phyloP scores from a whole-genome alignment of 2,888 invertebrate genomes.

The Scrobipalpa costella region DNA sequence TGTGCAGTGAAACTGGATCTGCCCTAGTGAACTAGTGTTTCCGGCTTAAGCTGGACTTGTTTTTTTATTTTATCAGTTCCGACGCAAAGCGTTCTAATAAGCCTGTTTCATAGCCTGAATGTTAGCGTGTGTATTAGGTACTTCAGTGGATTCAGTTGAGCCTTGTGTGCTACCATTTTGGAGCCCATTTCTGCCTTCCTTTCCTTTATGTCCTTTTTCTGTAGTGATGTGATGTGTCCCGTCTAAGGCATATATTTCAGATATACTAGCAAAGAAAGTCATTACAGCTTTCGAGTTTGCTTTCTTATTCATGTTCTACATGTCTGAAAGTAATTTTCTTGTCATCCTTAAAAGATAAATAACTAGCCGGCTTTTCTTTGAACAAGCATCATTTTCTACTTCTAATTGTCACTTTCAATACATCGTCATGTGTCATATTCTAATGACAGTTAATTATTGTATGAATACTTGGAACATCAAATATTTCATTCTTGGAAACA shows the following conservation, averaged over 20 bases:
- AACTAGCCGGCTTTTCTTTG: too few relatives aligned
- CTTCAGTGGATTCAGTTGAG: not conserved
- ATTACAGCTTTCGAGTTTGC: not conserved
- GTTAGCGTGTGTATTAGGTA: conserved; percentile 2
- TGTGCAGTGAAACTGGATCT: conserved; percentile 18
- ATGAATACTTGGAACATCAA: too few relatives aligned
- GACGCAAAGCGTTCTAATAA: conserved; percentile 4
- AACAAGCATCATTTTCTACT: too few relatives aligned
- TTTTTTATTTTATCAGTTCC: not conserved
- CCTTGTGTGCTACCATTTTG: not conserved
- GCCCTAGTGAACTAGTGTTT: conserved; percentile 17
- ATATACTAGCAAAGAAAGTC: not conserved
- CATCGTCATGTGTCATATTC: too few relatives aligned
- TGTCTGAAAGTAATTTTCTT: not conserved
- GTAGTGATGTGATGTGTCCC: conserved; percentile 1
- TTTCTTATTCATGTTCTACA: not conserved
- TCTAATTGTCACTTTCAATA: too few relatives aligned
- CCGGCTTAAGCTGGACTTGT: not conserved
- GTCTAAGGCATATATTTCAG: not conserved
- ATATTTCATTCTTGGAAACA: too few relatives aligned
- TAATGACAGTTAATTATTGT: too few relatives aligned
- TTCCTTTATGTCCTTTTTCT: not conserved
- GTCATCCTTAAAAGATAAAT: not conserved
- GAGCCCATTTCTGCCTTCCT: not conserved
- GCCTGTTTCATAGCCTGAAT: conserved; percentile 11